Evolutionary conservation across 2,888 invertebrate species (phyloP), one percentile per base, ranked within the genome.

Genomic region (Isoperla grammatica): DNA sequence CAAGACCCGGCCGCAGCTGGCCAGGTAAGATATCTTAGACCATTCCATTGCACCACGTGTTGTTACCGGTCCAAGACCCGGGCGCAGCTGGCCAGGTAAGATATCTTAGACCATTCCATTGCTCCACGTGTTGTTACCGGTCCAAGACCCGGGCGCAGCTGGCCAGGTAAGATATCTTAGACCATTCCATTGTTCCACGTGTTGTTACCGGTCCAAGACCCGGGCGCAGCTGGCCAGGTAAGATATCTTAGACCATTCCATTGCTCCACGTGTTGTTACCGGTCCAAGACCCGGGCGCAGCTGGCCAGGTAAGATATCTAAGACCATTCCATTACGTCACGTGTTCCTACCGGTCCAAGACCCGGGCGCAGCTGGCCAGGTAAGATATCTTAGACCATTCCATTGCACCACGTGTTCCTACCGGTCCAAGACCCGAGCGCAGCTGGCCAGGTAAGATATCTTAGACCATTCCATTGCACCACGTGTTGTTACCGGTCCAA

Each of bases 381-480:
- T 82, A 71, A 70, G 69, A n/a, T n/a, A n/a, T n/a, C n/a, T n/a
- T n/a, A 73, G 75, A 59, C 75, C 77, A 29, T 79, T 75, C 69
- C 75, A 79, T 46, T 91, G 91, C 70, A 73, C 78, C 23, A 74
- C 81, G 9, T 84, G 83, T 69, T 71, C 69, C 11, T 82, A 82
- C 68, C 74, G 74, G 56, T 79, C 81, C 58, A 82, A 82, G 68
- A 81, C 78, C 8, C 75, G 74, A 61, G 69, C 70, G 53, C 75
- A 76, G 62, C 71, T 83, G 22, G 73, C 72, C 42, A 78, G 81
- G 83, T 82, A 71, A 70, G 69, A n/a, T n/a, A n/a, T n/a, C n/a
- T n/a, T n/a, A 73, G 75, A 59, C 75, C 77, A 29, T 79, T 75
- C 69, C 75, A 79, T 46, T 91, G 91, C 70, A 73, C 78, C 23